Conservation (phyloP, 2,113 vertebrate genomes). For the Blennius ocellaris region DNA sequence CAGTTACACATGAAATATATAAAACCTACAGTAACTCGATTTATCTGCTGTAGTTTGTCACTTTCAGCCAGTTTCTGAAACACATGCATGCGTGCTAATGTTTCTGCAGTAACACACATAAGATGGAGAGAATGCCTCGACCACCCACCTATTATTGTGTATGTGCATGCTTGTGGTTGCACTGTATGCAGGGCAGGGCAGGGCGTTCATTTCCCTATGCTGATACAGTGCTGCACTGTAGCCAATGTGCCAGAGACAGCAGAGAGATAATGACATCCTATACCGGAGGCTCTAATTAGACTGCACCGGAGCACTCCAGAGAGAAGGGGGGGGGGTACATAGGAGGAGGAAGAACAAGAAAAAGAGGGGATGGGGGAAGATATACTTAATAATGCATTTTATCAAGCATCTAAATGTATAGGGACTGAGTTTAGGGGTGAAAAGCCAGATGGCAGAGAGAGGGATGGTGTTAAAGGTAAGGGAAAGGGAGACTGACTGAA, state of each 20-base stretch:
- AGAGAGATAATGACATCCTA: conserved; percentile 77
- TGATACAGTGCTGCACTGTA: conserved; percentile 69
- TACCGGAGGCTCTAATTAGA: conserved; percentile 79
- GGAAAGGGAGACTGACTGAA: conserved; percentile 10
- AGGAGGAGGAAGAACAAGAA: conserved; percentile 34
- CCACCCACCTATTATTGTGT: conserved; percentile 1
- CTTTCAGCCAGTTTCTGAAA: conserved; percentile 13
- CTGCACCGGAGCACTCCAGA: conserved; percentile 67
- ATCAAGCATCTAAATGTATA: conserved; percentile 49
- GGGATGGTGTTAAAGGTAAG: conserved; percentile 4
- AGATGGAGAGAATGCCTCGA: conserved; percentile 13
- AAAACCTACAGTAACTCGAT: conserved; percentile 18
- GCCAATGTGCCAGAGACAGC: conserved; percentile 70
- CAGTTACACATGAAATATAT: conserved; percentile 26
- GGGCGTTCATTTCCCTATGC: conserved; percentile 59
- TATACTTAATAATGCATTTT: conserved; percentile 66
- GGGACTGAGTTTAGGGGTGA: conserved; percentile 30
- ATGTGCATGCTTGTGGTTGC: conserved; percentile 21
- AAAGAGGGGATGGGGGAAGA: conserved; percentile 32
- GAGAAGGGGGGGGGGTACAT: conserved; percentile 32
- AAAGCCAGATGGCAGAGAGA: conserved; percentile 34
- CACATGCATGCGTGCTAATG: conserved; percentile 13
- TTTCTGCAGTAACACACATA: conserved; percentile 13
- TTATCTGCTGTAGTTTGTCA: conserved; percentile 24
- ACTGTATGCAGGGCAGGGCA: conserved; percentile 18